Evolutionary conservation across 2,888 invertebrate species (phyloP).

Genomic region (Gryllus longicercus): DNA sequence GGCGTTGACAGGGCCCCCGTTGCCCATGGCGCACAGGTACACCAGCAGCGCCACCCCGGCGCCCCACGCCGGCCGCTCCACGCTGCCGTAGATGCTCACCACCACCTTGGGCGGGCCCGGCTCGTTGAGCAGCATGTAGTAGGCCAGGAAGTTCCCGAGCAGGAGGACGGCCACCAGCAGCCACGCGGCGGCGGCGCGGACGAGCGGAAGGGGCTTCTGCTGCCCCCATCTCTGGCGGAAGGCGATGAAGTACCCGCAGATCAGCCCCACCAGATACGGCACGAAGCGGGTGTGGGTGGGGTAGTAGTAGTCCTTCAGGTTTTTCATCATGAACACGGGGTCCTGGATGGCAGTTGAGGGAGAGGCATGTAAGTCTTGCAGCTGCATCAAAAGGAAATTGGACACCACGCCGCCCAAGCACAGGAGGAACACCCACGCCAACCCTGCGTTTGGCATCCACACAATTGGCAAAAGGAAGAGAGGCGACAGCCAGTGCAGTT

Average conservation of each 20-base stretch:
- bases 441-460: neutral
- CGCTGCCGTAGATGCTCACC: neutral
- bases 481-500: neutral
- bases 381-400: neutral
- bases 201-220: neutral
- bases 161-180: neutral
- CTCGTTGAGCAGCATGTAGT: neutral
- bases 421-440: neutral
- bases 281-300: neutral
- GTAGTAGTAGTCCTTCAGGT: neutral
- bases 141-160: neutral
- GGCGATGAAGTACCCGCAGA: neutral
- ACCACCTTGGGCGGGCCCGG: neutral
- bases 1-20: neutral
- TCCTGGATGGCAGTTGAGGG: neutral
- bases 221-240: neutral
- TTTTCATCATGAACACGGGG: too few relatives aligned
- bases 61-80: neutral
- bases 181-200: neutral
- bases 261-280: neutral
- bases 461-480: neutral
- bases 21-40: neutral
- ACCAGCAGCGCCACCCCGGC: neutral
- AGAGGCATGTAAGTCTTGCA: neutral
- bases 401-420: neutral